phyloP scores from a whole-genome alignment of 1,140 invertebrate genomes.

The Drosophila parvula region DNA sequence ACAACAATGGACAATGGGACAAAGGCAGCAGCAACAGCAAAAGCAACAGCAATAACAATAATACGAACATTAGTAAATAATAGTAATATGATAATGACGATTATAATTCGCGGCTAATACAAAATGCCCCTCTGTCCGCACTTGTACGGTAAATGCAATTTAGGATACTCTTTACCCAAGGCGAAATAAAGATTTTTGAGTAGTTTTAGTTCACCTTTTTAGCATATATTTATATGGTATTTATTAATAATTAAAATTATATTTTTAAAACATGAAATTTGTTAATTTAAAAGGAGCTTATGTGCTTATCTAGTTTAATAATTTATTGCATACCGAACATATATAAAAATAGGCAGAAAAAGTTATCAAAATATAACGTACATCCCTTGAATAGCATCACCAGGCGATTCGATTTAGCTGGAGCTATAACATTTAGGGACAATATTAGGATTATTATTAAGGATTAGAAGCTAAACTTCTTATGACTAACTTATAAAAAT shows the following conservation, averaged over 20 bases:
- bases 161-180: conserved; percentile 23
- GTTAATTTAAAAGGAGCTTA: not conserved
- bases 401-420: not conserved
- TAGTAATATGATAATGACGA: conserved; percentile 58
- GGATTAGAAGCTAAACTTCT: too few relatives aligned
- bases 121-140: conserved; percentile 23
- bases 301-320: too few relatives aligned
- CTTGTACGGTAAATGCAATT: conserved; percentile 43
- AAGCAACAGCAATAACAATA: conserved; percentile 43
- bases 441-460: too few relatives aligned
- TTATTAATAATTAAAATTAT: not conserved
- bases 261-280: not conserved
- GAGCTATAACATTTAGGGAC: too few relatives aligned
- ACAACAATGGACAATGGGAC: conserved; percentile 27
- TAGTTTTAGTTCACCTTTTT: too few relatives aligned
- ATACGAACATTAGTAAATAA: conserved; percentile 59
- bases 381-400: not conserved
- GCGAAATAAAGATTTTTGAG: not conserved
- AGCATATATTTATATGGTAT: not conserved
- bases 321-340: too few relatives aligned
- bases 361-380: not conserved
- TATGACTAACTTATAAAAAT: too few relatives aligned
- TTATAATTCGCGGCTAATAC: conserved; percentile 67
- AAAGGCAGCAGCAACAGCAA: conserved; percentile 6
- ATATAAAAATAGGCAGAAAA: too few relatives aligned